These are phyloP conservation scores for Sarcophaga rosellei DNA, from an alignment of 2,888 invertebrate species.

Conservation along the genomic window DNA sequence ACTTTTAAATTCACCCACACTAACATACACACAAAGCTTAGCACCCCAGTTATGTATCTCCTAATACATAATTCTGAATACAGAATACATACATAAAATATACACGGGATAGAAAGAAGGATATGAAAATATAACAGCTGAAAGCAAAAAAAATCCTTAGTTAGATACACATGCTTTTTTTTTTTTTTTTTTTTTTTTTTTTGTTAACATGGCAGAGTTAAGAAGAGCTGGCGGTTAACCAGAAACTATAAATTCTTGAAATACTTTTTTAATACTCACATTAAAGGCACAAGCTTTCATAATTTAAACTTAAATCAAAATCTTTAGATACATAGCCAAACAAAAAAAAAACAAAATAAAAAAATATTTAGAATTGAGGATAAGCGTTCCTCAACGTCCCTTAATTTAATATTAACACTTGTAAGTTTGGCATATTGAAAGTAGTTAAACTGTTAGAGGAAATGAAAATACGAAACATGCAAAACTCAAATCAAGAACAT, in stretches of 20 bases:
- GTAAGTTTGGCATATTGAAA: neutral
- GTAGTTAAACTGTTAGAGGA: neutral
- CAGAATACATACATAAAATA: neutral
- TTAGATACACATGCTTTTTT: neutral
- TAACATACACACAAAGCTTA: neutral
- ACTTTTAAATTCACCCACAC: neutral
- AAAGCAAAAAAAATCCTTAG: too few relatives aligned
- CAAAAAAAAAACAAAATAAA: constrained; percentile 5
- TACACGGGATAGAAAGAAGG: neutral
- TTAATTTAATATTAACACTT: neutral
- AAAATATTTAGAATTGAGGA: constrained; percentile 19
- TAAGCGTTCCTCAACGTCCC: constrained; percentile 13
- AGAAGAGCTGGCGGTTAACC: neutral
- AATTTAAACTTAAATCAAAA: neutral
- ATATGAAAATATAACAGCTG: neutral
- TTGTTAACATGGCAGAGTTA: too few relatives aligned
- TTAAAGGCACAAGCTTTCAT: neutral
- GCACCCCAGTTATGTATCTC: neutral
- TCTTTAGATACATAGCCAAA: neutral
- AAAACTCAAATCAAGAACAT: constrained; percentile 53
- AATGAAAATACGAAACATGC: constrained; percentile 55
- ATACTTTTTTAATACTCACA: neutral
- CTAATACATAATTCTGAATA: neutral
- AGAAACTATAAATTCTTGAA: neutral
- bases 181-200: neutral